A percentile compares a stretch with the other conserved stretches of the same genome.
Evolutionary conservation across 2,888 invertebrate genomes (phyloP).

Genomic region (Harpalus rufipes): DNA sequence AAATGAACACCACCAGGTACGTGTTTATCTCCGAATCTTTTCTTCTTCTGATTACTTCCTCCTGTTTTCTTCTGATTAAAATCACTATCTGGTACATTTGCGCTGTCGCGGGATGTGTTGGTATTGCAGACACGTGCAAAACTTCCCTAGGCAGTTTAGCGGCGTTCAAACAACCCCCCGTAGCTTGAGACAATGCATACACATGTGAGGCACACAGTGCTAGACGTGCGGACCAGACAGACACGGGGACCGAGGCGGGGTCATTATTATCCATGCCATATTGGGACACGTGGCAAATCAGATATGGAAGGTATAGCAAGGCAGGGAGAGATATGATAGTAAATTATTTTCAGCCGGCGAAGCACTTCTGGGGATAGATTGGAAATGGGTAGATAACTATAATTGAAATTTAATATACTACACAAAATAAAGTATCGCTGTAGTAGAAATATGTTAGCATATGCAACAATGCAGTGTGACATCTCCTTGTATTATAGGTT

Average conservation of each 20-base stretch:
- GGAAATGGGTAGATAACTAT: neutral
- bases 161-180: constrained; percentile 41
- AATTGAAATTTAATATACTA: neutral
- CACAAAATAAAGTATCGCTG: neutral
- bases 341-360: neutral
- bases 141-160: constrained; percentile 58
- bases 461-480: too few relatives aligned
- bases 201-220: constrained; percentile 17
- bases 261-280: constrained; percentile 14
- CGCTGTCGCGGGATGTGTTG: constrained; percentile 15
- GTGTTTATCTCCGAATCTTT: neutral
- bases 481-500: too few relatives aligned
- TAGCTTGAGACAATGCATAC: constrained; percentile 51
- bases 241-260: neutral
- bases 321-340: neutral
- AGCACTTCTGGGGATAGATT: neutral
- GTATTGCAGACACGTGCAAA: constrained; percentile 56
- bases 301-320: neutral
- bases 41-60: neutral
- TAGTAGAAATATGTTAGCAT: too few relatives aligned
- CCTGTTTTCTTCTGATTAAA: constrained; percentile 14
- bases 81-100: constrained; percentile 26
- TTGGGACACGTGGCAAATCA: constrained; percentile 4
- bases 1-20: neutral
- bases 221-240: neutral